phyloP scores from a whole-genome alignment of 1,140 invertebrate genomes.

The Cydia fagiglandana region DNA sequence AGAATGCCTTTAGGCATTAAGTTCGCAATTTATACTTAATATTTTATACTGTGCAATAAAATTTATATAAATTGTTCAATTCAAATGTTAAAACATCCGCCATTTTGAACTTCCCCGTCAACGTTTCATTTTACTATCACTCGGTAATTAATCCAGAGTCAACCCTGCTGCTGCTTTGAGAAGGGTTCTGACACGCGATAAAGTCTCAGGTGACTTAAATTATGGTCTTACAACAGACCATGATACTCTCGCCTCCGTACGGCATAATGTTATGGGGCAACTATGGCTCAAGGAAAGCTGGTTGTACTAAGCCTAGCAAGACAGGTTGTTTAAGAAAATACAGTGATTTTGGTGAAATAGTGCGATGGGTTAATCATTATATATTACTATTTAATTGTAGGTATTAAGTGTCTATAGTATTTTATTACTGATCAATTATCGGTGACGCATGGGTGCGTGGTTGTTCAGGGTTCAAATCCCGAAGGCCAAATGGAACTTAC shows the following conservation, averaged over 20 bases:
- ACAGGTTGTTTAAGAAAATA: slow-evolving; percentile 12
- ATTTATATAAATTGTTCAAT: too few relatives aligned
- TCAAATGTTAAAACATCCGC: too few relatives aligned
- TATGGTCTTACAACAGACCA: slow-evolving; percentile 4
- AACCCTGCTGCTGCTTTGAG: slow-evolving; percentile 7
- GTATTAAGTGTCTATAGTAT: not conserved
- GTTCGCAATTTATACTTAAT: too few relatives aligned
- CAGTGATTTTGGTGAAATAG: slow-evolving; percentile 13
- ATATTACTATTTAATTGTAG: not conserved
- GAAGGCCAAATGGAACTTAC: too few relatives aligned
- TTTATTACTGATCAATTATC: not conserved
- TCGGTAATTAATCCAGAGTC: slow-evolving; percentile 1
- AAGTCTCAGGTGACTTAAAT: slow-evolving; percentile 16
- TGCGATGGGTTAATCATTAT: not conserved
- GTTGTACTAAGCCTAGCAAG: not conserved
- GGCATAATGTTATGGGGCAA: not conserved
- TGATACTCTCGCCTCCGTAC: not conserved
- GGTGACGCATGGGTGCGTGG: too few relatives aligned
- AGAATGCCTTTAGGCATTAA: too few relatives aligned
- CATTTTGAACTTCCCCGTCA: not conserved
- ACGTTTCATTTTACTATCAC: slow-evolving; percentile 1
- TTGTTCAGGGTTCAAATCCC: too few relatives aligned
- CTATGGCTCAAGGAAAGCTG: not conserved
- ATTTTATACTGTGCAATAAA: too few relatives aligned
- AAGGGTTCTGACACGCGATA: slow-evolving; percentile 7